Conservation (phyloP, 2,888 invertebrate species). For the Gibbula magus region DNA sequence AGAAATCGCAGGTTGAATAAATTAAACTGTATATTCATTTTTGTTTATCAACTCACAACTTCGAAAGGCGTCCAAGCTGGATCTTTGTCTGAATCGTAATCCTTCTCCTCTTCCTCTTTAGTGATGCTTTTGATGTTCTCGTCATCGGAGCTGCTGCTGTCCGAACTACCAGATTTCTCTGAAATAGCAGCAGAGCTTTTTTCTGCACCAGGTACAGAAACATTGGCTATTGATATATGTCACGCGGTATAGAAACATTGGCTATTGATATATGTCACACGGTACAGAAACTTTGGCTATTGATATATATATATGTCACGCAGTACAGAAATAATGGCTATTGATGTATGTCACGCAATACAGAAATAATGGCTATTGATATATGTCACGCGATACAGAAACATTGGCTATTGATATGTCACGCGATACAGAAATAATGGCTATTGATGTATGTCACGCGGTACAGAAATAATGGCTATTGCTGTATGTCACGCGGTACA, state of each 20-base stretch:
- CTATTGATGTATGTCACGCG: not conserved
- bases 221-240: not conserved
- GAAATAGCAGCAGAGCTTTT: not conserved
- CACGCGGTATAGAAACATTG: too few species aligned
- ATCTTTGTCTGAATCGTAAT: slow-evolving; percentile 71
- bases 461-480: too few species aligned
- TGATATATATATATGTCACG: too few species aligned
- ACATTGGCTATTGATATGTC: too few species aligned
- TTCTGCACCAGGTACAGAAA: slow-evolving; percentile 19
- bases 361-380: too few species aligned
- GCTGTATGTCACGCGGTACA: too few species aligned
- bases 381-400: too few species aligned
- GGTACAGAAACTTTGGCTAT: too few species aligned
- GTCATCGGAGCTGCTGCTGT: slow-evolving; percentile 6
- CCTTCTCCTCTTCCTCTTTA: slow-evolving; percentile 44
- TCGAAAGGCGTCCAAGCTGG: slow-evolving; percentile 71
- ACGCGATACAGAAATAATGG: slow-evolving; percentile 8
- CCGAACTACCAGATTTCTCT: not conserved
- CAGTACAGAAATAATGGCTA: slow-evolving; percentile 3
- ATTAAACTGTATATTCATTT: not conserved
- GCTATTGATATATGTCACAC: too few species aligned
- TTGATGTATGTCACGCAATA: slow-evolving; percentile 10
- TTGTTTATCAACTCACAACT: slow-evolving; percentile 42
- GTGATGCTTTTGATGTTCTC: slow-evolving; percentile 33
- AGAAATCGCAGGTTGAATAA: not conserved